Conservation (phyloP, 2,888 invertebrate species). For the Tetranychus truncatus region DNA sequence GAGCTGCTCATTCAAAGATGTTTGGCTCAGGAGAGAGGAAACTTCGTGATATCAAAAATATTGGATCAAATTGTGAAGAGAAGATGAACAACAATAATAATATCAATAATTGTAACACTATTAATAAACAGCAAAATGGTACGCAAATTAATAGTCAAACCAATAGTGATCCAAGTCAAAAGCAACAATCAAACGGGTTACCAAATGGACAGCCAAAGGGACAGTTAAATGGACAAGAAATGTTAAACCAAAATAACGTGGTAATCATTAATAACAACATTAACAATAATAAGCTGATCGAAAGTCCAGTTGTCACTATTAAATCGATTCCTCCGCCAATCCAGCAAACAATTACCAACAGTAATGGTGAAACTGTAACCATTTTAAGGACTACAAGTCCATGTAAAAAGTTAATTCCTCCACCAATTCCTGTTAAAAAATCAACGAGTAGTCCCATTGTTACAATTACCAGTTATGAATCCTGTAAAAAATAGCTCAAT, state of each 20-base stretch:
- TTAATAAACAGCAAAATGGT: background rate
- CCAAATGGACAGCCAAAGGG: background rate
- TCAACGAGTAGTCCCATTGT: background rate
- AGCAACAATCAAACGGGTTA: background rate
- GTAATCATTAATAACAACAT: background rate
- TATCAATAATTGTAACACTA: slow-evolving; percentile 1
- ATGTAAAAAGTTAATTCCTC: slow-evolving; percentile 10
- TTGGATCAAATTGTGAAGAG: background rate
- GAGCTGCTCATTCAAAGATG: slow-evolving; percentile 69
- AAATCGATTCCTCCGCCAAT: background rate
- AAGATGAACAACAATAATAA: background rate
- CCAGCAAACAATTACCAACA: background rate
- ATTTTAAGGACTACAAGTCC: slow-evolving; percentile 13
- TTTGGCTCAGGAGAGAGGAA: slow-evolving; percentile 36
- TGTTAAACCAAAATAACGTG: background rate
- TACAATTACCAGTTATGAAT: background rate
- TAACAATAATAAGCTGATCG: background rate
- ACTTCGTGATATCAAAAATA: background rate
- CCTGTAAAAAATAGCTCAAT: background rate
- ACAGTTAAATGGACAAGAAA: background rate
- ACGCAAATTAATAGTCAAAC: background rate
- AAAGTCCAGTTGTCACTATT: background rate
- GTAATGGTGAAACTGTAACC: slow-evolving; percentile 10
- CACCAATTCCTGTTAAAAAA: slow-evolving; percentile 10
- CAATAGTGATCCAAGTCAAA: background rate